Base-by-base conservation (phyloP, 2,888 invertebrate genomes). In the Arrhopalites spinosus region DNA sequence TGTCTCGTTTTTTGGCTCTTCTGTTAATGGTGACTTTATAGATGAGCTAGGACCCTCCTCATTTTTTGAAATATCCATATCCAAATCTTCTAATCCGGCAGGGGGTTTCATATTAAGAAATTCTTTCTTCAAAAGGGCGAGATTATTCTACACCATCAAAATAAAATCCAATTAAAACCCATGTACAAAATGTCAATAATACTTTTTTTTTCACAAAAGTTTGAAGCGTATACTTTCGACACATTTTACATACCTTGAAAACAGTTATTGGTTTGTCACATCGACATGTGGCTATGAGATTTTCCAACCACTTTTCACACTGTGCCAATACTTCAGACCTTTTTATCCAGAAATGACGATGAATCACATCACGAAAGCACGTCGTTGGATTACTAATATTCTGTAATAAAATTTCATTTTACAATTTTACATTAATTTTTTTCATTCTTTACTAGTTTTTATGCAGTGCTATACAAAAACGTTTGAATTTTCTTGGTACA, bases 331-430 rank as follows among this genome's bases (percentile, higher is more conserved):
- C 93, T 87, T 96, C 96, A 84, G 93, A 91, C 76, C 94, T 90
- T 86, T 97, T 97, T 84, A 96, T 88, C 92, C 95, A 97, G 87
- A 97, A 97, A 86, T 97, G 97, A 30, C 93, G 91, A 81, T 94
- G 92, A 81, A 97, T 94, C 70, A 96, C 93, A 87, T 95, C 93
- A 86, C 92, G 93, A 86, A 97, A 96, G 87, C 95, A 95, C 56
- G 93, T 91, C 85, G 93, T 93, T 5, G 96, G 95, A 87, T 93
- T 93, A n/a, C n/a, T n/a, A n/a, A n/a, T n/a, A n/a, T n/a, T n/a
- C n/a, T n/a, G n/a, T n/a, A n/a, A n/a, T n/a, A n/a, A n/a, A n/a
- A n/a, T n/a, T n/a, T n/a, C n/a, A n/a, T n/a, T n/a, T n/a, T n/a
- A n/a, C n/a, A n/a, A n/a, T n/a, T n/a, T n/a, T n/a, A n/a, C n/a